Base-by-base conservation (phyloP, 2,797 vertebrate genomes). In the Tragelaphus oryx region DNA sequence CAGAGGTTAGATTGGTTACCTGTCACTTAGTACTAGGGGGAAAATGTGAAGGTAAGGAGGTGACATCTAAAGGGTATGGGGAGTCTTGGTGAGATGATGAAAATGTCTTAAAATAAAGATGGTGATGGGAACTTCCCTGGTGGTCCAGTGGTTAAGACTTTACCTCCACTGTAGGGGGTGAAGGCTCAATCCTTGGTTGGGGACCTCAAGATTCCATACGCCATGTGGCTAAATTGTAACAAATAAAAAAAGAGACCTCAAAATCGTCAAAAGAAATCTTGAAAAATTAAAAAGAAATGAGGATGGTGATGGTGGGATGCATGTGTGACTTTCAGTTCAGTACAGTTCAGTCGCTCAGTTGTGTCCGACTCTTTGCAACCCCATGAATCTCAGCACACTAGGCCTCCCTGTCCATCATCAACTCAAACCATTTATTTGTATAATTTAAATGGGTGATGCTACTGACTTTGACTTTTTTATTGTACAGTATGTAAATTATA, bases 111-210 rank as follows among this genome's bases (percentile, higher is more conserved):
- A 75, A 65, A 75, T 30, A 65, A 89, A 52, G n/a, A 13, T 71
- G 22, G 22, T 41, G 33, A 41, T 71, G 37, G 37, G 6, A 22
- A 71, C 11, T 41, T 71, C 22, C 37, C 68, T 71, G 37, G 11
- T 0, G 0, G 22, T 71, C 37, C 11, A 5, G 18, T 37, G 33
- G 33, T 68, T 68, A 5, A 68, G 22, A 71, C 22, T 71, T 41
- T 13, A 68, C 65, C 3, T 71, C 37, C 68, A 14, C 41, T 44
- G 37, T 11, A 71, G 68, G 37, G 37, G 68, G 22, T 41, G 6
- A 11, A 71, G 37, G 11, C 4, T 41, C 68, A 41, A 7, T 41
- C 22, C 20, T 41, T 71, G 37, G 11, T 44, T 41, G 22, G 37
- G 10, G 22, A 71, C 22, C 9, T 71, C 6, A 41, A 41, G 68